These are phyloP conservation scores for Melanostoma scalare DNA, from an alignment of 2,888 invertebrate genomes.

Conservation along the genomic window DNA sequence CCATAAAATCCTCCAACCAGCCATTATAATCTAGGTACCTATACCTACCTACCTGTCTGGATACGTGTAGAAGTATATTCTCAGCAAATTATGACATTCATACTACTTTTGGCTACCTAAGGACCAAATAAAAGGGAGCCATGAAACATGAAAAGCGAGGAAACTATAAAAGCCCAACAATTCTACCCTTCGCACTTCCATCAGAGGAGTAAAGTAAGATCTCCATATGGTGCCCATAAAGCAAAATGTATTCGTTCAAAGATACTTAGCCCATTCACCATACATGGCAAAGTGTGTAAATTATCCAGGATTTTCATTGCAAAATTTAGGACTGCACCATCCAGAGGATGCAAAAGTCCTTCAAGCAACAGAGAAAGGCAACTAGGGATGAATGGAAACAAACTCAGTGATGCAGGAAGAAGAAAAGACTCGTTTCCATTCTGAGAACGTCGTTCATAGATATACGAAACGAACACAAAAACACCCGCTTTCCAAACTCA, in stretches of 20 bases:
- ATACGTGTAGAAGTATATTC: slow-evolving; percentile 48
- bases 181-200: slow-evolving; percentile 7
- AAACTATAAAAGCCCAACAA: neutral
- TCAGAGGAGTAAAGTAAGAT: slow-evolving; percentile 33
- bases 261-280: slow-evolving; percentile 68
- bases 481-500: slow-evolving; percentile 32
- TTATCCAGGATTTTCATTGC: slow-evolving; percentile 68
- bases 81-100: slow-evolving; percentile 65
- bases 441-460: neutral
- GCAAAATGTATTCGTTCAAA: slow-evolving; percentile 54
- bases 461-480: slow-evolving; percentile 1
- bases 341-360: slow-evolving; percentile 46
- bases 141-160: neutral
- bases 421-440: slow-evolving; percentile 15
- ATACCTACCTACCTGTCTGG: neutral
- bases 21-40: neutral
- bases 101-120: slow-evolving; percentile 43
- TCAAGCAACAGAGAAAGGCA: neutral
- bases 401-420: slow-evolving; percentile 42
- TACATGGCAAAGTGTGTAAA: slow-evolving; percentile 62
- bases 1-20: slow-evolving; percentile 24
- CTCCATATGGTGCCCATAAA: slow-evolving; percentile 10
- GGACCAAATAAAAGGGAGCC: slow-evolving; percentile 28
- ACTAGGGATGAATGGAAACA: slow-evolving; percentile 53
- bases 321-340: slow-evolving; percentile 66